phyloP scores from a whole-genome alignment of 2,113 vertebrate species.

The Pyxicephalus adspersus region DNA sequence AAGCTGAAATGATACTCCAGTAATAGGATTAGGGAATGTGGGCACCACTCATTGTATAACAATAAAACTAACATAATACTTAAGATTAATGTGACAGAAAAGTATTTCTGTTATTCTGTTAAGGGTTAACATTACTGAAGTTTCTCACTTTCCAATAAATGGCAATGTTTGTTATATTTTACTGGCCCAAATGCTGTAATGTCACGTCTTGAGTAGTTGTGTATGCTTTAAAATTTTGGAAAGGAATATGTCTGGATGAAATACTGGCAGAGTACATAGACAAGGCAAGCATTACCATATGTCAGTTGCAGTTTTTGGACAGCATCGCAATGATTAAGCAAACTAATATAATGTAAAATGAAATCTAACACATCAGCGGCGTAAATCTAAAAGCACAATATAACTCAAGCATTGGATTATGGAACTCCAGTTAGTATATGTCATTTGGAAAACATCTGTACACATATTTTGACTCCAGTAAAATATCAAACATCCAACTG shows the following conservation, averaged over 20 bases:
- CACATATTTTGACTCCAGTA: constrained; percentile 1
- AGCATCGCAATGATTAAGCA: constrained; percentile 1
- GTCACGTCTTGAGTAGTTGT: neutral
- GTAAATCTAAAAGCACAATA: constrained; percentile 28
- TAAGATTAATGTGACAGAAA: too few relatives aligned
- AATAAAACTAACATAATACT: too few relatives aligned
- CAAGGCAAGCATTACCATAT: constrained; percentile 19
- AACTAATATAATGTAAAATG: neutral
- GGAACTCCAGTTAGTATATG: neutral
- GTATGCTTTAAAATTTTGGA: constrained; percentile 1
- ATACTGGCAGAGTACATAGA: neutral
- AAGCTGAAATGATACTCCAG: too few relatives aligned
- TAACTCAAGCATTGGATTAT: neutral
- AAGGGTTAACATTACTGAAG: neutral
- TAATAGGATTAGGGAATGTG: too few relatives aligned
- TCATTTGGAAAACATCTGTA: constrained; percentile 20
- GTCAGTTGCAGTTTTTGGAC: constrained; percentile 11
- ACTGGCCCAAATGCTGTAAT: neutral
- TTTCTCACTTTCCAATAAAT: neutral
- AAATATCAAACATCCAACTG: neutral
- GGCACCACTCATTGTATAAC: too few relatives aligned
- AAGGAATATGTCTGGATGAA: constrained; percentile 7
- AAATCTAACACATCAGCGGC: neutral
- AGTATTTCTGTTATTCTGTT: neutral
- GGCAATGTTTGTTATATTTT: constrained; percentile 2